Conservation (phyloP, 1,140 invertebrate genomes). For the Arctopsyche grandis region DNA sequence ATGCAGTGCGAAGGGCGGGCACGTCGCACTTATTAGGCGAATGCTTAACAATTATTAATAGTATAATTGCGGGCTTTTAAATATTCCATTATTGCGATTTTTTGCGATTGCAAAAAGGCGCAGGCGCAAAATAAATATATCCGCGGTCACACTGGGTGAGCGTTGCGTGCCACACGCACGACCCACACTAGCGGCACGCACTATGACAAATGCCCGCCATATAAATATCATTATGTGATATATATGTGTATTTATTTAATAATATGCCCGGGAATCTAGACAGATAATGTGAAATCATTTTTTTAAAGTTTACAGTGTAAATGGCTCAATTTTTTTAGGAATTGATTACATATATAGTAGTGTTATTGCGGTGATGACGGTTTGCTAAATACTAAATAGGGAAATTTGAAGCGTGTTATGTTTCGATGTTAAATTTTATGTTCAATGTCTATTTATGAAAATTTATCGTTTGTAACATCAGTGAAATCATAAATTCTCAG, state of each 20-base stretch:
- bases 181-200: slow-evolving; percentile 17
- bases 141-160: slow-evolving; percentile 36
- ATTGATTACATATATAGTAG: background rate
- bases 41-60: slow-evolving; percentile 23
- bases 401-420: no score
- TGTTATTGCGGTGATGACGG: background rate
- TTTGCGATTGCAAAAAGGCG: background rate
- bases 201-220: slow-evolving; percentile 39
- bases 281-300: background rate
- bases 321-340: background rate
- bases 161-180: slow-evolving; percentile 36
- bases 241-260: background rate
- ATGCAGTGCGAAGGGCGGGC: background rate
- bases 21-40: background rate
- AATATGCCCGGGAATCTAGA: background rate
- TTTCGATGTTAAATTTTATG: no score
- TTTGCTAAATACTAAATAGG: no score
- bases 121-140: slow-evolving; percentile 37
- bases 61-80: slow-evolving; percentile 20
- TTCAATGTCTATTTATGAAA: no score
- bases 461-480: no score
- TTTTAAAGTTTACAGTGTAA: background rate
- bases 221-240: slow-evolving; percentile 31
- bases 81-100: slow-evolving; percentile 28
- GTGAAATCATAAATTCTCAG: no score